A percentile compares a stretch with the other conserved stretches of the same genome.
Evolutionary conservation across 2,888 invertebrate genomes (phyloP).

Genomic region (Abrostola triplasia): DNA sequence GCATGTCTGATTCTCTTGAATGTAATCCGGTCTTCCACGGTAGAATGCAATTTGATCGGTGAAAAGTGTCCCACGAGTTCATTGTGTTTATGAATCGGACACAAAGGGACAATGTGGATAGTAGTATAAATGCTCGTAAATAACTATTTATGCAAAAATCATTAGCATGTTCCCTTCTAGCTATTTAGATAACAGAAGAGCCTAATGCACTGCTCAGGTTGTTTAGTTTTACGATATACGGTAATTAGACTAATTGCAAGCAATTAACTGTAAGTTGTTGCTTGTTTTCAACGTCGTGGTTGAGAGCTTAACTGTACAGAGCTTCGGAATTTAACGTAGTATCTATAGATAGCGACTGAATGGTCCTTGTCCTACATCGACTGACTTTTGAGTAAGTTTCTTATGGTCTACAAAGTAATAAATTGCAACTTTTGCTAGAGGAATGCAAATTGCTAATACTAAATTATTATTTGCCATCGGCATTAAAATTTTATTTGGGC

Average conservation of each 20-base stretch:
- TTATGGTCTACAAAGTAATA: background rate
- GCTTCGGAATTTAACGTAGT: conserved; percentile 20
- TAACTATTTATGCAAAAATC: conserved; percentile 6
- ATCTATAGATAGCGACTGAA: background rate
- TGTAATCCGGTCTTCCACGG: conserved; percentile 50
- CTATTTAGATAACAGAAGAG: conserved; percentile 12
- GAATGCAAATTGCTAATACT: background rate
- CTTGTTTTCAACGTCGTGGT: conserved; percentile 19
- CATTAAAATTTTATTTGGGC: background rate
- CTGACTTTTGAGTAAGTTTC: background rate
- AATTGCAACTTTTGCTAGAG: conserved; percentile 8
- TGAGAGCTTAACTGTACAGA: conserved; percentile 16
- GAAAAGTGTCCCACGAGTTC: conserved; percentile 63
- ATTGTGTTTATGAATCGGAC: conserved; percentile 41
- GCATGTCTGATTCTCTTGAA: conserved; percentile 58
- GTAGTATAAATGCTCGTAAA: conserved; percentile 26
- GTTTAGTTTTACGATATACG: conserved; percentile 6
- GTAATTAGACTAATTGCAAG: conserved; percentile 36
- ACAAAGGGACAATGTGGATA: conserved; percentile 41
- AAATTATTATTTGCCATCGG: background rate
- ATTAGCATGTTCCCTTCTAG: background rate
- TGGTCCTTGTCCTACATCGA: conserved; percentile 24
- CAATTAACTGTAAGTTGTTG: conserved; percentile 25
- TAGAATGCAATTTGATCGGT: conserved; percentile 51
- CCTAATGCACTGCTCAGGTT: conserved; percentile 7